phyloP scores from a whole-genome alignment of 2,113 vertebrate genomes.

The Passerina amoena region DNA sequence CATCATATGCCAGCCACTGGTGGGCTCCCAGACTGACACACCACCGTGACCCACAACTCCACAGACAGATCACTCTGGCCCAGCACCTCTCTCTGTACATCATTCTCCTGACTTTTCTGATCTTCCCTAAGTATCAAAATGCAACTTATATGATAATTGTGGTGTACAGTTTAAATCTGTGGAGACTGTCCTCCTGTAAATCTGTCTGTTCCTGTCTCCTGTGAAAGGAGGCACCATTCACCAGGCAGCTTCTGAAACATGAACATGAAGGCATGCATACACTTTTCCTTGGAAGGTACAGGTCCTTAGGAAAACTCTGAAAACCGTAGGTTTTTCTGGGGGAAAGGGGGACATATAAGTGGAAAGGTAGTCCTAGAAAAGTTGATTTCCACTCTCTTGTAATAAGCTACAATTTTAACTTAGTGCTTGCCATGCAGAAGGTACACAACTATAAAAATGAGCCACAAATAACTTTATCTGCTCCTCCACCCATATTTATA shows the following conservation, averaged over 20 bases:
- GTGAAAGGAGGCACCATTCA: neutral
- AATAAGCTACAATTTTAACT: neutral
- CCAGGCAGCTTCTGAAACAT: neutral
- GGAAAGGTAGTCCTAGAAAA: neutral
- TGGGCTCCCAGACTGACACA: neutral
- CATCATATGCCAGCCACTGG: rapidly evolving
- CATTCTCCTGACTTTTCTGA: neutral
- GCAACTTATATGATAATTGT: neutral
- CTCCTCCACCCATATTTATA: neutral
- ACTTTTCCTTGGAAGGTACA: neutral
- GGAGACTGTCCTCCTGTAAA: neutral
- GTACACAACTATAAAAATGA: neutral
- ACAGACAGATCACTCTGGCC: neutral
- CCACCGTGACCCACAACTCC: rapidly evolving
- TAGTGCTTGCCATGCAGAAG: rapidly evolving
- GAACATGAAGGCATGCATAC: rapidly evolving
- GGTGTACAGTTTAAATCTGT: neutral
- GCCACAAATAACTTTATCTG: neutral
- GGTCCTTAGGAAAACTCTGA: neutral
- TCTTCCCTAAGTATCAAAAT: neutral
- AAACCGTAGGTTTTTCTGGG: rapidly evolving
- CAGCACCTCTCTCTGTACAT: neutral
- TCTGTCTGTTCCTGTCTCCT: neutral
- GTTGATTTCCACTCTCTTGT: neutral
- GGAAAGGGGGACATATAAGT: rapidly evolving